Evolutionary conservation across 2,113 vertebrate species (phyloP).

Genomic region (Laticauda laticaudata): DNA sequence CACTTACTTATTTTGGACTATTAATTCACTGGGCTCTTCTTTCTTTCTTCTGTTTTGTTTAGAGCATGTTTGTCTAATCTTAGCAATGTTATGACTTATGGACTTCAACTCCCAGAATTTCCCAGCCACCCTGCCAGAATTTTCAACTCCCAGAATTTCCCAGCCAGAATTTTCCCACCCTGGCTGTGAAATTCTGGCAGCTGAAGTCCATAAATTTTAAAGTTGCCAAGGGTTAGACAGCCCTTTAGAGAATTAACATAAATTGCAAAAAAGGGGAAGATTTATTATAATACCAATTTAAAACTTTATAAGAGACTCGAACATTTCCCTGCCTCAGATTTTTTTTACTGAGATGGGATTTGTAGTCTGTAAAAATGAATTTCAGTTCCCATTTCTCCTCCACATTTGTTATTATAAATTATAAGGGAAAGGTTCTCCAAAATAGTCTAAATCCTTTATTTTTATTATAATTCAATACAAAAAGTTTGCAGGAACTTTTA

Average conservation of each 20-base stretch:
- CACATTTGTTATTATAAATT: neutral
- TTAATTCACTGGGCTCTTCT: neutral
- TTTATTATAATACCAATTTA: neutral
- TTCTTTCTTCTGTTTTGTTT: neutral
- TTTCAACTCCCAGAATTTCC: too few species aligned
- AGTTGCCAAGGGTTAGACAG: too few species aligned
- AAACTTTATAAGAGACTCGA: neutral
- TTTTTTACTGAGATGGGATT: neutral
- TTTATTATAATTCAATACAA: neutral
- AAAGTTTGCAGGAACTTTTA: neutral
- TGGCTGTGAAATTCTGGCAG: too few species aligned
- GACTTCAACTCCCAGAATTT: too few species aligned
- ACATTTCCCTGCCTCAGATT: neutral
- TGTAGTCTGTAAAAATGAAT: neutral
- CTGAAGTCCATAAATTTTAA: too few species aligned
- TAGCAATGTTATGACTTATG: too few species aligned
- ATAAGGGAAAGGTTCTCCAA: neutral
- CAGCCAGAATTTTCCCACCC: too few species aligned
- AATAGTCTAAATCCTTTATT: neutral
- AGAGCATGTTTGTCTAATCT: neutral
- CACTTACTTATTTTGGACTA: neutral
- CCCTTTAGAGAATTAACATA: neutral
- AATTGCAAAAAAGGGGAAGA: neutral
- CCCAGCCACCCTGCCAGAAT: too few species aligned
- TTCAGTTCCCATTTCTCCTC: neutral